phyloP scores from a whole-genome alignment of 2,888 invertebrate species.

The Drosophila putrida region DNA sequence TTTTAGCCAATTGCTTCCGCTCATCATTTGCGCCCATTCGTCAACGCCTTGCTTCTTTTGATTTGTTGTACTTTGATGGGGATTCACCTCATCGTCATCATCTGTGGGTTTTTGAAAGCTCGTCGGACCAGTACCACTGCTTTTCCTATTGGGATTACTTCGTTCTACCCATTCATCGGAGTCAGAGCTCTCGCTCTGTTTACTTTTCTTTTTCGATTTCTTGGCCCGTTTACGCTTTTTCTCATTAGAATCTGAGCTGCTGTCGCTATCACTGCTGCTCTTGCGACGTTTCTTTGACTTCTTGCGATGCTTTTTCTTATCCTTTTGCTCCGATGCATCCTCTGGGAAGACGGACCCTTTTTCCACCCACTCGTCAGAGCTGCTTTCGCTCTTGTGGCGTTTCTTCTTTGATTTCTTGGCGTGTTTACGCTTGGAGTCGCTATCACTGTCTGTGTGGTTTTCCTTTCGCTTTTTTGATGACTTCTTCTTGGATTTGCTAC shows the following conservation, averaged over 20 bases:
- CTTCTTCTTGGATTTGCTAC: background rate
- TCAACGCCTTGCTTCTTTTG: conserved; percentile 1
- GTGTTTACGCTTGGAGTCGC: background rate
- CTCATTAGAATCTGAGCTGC: no score
- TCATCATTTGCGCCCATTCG: no score
- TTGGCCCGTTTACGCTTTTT: no score
- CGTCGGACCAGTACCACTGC: conserved; percentile 94
- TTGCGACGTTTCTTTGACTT: conserved; percentile 32
- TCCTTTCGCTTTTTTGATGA: background rate
- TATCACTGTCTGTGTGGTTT: background rate
- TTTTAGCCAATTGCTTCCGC: conserved; percentile 54
- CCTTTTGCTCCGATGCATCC: background rate
- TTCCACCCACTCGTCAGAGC: conserved; percentile 26
- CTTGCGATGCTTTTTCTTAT: conserved; percentile 15
- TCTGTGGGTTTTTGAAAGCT: conserved; percentile 85
- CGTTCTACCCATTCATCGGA: conserved; percentile 59
- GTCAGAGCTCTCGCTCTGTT: no score
- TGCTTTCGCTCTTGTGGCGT: conserved; percentile 53
- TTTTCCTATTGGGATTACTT: conserved; percentile 95
- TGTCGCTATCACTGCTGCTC: no score
- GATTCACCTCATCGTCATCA: conserved; percentile 44
- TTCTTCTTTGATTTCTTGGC: conserved; percentile 51
- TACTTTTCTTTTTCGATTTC: no score
- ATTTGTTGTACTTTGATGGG: background rate
- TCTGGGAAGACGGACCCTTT: background rate